These are phyloP conservation scores for Dolomedes plantarius DNA, from an alignment of 2,888 invertebrate genomes.

Conservation along the genomic window DNA sequence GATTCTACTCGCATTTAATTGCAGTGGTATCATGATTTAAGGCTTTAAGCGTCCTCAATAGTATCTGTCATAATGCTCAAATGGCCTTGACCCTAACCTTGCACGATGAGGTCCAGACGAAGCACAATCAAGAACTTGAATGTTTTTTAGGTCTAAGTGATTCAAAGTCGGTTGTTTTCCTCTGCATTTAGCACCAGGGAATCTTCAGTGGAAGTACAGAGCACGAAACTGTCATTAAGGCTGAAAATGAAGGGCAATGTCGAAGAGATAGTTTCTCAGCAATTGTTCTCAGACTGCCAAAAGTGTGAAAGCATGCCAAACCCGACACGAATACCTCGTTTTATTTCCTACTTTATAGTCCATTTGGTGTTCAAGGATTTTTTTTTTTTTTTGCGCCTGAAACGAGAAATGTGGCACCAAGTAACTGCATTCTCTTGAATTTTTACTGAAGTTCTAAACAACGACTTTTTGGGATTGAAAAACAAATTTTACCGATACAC, in stretches of 20 bases:
- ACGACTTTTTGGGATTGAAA: no score
- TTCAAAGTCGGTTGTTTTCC: background rate
- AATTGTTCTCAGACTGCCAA: background rate
- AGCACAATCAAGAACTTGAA: background rate
- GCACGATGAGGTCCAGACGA: background rate
- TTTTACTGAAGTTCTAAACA: no score
- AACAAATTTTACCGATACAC: no score
- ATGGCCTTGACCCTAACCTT: constrained; percentile 14
- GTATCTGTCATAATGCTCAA: background rate
- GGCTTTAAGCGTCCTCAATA: background rate
- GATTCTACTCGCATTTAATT: background rate
- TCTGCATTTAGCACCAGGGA: constrained; percentile 5
- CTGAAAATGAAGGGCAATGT: constrained; percentile 6
- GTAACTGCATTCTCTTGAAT: no score
- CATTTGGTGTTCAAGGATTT: background rate
- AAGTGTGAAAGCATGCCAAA: constrained; percentile 9
- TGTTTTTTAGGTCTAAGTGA: constrained; percentile 9
- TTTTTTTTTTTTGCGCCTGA: background rate
- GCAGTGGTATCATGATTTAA: background rate
- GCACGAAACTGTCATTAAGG: constrained; percentile 9
- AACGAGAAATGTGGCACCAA: no score
- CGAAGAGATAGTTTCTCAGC: background rate
- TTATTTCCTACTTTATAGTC: background rate
- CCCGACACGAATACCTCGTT: constrained; percentile 6
- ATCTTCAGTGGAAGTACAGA: background rate